Percentiles rank a stretch among this genome's conserved stretches.
Conservation (phyloP, 2,113 vertebrate genomes). For the Scatophagus argus region DNA sequence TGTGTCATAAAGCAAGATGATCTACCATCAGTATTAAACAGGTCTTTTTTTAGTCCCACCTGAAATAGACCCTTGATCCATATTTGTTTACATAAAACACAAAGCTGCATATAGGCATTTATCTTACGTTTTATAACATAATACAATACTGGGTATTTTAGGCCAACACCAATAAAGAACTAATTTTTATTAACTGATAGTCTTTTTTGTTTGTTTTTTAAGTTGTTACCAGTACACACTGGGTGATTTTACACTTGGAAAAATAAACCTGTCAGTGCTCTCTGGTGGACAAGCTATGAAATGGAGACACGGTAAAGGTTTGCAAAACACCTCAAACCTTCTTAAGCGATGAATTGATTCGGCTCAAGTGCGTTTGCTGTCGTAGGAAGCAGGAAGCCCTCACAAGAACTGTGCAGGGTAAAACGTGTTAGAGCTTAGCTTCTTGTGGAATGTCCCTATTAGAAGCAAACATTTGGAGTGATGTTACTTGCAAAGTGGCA, state of each 20-base stretch:
- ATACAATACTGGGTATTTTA: not conserved
- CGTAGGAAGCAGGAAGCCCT: not conserved
- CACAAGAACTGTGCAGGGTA: not conserved
- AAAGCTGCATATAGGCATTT: not conserved
- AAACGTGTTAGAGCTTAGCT: no score
- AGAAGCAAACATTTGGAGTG: not conserved
- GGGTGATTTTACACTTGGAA: not conserved
- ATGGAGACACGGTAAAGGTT: not conserved
- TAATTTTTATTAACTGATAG: not conserved
- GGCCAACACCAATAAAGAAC: not conserved
- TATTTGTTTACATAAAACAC: slow-evolving; percentile 74
- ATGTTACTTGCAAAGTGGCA: not conserved
- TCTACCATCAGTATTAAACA: slow-evolving; percentile 78
- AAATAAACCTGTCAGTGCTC: not conserved
- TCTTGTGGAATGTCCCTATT: not conserved
- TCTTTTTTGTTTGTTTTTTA: not conserved
- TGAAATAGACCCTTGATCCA: slow-evolving; percentile 84
- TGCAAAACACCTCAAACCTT: not conserved
- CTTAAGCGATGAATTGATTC: not conserved
- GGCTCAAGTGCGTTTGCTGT: not conserved
- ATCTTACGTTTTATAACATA: not conserved
- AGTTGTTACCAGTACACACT: not conserved
- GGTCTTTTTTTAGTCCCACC: slow-evolving; percentile 89
- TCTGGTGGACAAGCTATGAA: not conserved
- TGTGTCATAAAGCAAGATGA: not conserved